A percentile compares a stretch with the other conserved stretches of the same genome.
Evolutionary conservation across 2,888 invertebrate genomes (phyloP).

Genomic region (Patella depressa): DNA sequence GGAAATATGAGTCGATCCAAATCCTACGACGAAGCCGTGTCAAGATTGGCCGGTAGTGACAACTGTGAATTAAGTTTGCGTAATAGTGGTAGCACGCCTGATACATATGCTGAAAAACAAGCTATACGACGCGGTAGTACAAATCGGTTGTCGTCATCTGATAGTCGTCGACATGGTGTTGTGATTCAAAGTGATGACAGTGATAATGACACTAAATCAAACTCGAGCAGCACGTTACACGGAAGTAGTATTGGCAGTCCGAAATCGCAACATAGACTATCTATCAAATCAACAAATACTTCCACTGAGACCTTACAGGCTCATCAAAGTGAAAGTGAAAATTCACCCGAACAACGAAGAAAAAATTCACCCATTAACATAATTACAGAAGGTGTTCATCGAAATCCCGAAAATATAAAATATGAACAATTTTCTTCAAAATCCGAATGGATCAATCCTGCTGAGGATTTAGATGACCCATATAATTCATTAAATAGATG

Average conservation of each 20-base stretch:
- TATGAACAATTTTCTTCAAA: neutral
- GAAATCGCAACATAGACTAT: slow-evolving; percentile 54
- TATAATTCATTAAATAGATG: neutral
- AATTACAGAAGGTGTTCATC: slow-evolving; percentile 20
- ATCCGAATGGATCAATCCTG: neutral
- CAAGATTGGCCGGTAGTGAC: slow-evolving; percentile 47
- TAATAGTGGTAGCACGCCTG: slow-evolving; percentile 40
- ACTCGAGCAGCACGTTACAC: slow-evolving; percentile 42
- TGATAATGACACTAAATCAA: slow-evolving; percentile 55
- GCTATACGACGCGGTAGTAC: slow-evolving; percentile 45
- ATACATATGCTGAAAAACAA: slow-evolving; percentile 32
- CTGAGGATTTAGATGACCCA: neutral
- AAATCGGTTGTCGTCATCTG: slow-evolving; percentile 44
- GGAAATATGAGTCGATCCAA: slow-evolving; percentile 62
- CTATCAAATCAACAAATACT: slow-evolving; percentile 61
- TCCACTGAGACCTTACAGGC: slow-evolving; percentile 64
- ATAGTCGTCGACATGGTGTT: slow-evolving; percentile 54
- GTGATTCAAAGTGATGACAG: slow-evolving; percentile 59
- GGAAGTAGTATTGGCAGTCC: slow-evolving; percentile 46
- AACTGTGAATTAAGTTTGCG: slow-evolving; percentile 38
- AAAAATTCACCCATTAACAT: slow-evolving; percentile 36
- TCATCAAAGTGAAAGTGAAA: slow-evolving; percentile 53
- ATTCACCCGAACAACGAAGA: slow-evolving; percentile 50
- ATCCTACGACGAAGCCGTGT: slow-evolving; percentile 63
- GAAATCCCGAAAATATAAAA: neutral